These are phyloP conservation scores for Dryobotodes eremita DNA, from an alignment of 2,888 invertebrate species.

Conservation along the genomic window DNA sequence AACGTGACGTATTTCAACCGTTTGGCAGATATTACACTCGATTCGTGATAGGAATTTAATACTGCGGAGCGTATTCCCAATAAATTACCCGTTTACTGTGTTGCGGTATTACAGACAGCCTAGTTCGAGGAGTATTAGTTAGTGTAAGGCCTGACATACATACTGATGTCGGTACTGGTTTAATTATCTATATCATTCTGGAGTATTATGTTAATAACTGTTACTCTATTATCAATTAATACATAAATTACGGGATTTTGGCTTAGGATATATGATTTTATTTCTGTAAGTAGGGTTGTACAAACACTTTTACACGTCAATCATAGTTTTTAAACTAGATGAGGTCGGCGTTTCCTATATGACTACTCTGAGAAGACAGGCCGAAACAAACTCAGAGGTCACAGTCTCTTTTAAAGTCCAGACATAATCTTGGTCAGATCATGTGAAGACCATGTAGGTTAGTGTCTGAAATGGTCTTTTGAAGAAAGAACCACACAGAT, in stretches of 20 bases:
- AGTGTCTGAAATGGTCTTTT: too few species aligned
- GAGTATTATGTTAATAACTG: background rate
- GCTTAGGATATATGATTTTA: too few species aligned
- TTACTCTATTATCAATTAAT: background rate
- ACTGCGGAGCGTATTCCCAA: constrained; percentile 25
- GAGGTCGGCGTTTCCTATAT: too few species aligned
- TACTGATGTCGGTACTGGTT: constrained; percentile 7
- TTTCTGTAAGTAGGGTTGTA: too few species aligned
- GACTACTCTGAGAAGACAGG: too few species aligned
- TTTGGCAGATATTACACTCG: constrained; percentile 49
- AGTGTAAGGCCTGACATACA: constrained; percentile 17
- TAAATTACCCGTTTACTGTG: constrained; percentile 36
- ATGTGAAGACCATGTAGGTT: too few species aligned
- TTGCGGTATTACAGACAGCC: constrained; percentile 17
- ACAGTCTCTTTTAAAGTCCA: too few species aligned
- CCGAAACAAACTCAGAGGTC: too few species aligned
- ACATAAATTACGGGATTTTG: background rate
- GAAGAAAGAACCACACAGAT: too few species aligned
- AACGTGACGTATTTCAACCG: constrained; percentile 26
- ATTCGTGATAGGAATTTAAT: constrained; percentile 51
- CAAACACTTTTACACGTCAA: too few species aligned
- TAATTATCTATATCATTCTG: constrained; percentile 10
- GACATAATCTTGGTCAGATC: too few species aligned
- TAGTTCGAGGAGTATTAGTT: constrained; percentile 12
- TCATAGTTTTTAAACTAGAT: too few species aligned